Conservation (phyloP, 92 coral and sea anemone genomes). For the Desmophyllum pertusum region DNA sequence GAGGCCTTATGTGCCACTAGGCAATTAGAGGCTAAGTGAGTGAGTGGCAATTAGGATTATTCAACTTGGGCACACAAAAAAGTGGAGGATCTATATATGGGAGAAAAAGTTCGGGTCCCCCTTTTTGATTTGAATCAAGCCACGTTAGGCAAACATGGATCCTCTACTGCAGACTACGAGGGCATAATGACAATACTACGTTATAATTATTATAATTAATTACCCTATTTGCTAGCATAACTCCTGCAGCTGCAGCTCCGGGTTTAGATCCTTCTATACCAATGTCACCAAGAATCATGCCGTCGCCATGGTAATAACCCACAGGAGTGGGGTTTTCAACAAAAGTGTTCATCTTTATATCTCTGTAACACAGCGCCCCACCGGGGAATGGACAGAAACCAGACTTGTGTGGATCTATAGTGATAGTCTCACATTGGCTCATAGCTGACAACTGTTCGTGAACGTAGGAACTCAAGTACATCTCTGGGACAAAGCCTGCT, state of each 20-base stretch:
- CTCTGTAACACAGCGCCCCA: conserved; percentile 91
- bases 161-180: too few species aligned
- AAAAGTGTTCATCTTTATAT: conserved; percentile 78
- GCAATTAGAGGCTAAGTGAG: too few species aligned
- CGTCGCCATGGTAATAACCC: conserved; percentile 75
- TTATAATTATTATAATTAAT: neutral
- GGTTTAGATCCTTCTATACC: conserved; percentile 92
- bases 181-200: too few species aligned
- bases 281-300: conserved; percentile 64
- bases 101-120: too few species aligned
- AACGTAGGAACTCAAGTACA: conserved; percentile 66
- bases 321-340: conserved; percentile 75
- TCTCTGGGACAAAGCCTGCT: conserved; percentile 69
- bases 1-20: too few species aligned
- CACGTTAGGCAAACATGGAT: too few species aligned
- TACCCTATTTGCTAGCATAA: conserved; percentile 89
- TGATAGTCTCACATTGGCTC: conserved; percentile 79
- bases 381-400: conserved; percentile 91
- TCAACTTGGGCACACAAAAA: too few species aligned
- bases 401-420: conserved; percentile 93
- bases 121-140: too few species aligned
- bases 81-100: too few species aligned
- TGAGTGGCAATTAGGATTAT: too few species aligned
- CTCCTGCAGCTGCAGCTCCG: conserved; percentile 93
- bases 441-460: conserved; percentile 65